Conservation (phyloP, 2,797 vertebrate genomes). For the Rhinichthys osculus region DNA sequence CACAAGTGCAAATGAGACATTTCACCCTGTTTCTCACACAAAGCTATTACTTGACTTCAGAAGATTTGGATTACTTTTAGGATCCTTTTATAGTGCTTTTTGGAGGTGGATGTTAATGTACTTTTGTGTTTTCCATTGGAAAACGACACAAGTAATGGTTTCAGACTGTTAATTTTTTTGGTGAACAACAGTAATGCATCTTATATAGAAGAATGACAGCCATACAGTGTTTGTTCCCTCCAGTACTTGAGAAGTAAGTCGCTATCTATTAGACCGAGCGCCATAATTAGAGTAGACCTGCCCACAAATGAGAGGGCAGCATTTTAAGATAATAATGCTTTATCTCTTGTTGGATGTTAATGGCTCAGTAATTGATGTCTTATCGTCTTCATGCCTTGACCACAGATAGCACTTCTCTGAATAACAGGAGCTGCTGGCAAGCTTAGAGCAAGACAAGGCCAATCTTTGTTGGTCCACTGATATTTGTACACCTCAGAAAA, state of each 20-base stretch:
- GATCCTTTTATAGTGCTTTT: neutral
- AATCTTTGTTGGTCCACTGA: conserved; percentile 28
- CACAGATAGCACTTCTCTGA: conserved; percentile 68
- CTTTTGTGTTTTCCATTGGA: neutral
- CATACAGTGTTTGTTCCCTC: neutral
- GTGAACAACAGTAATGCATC: neutral
- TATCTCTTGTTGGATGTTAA: conserved; percentile 51
- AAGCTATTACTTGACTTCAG: neutral
- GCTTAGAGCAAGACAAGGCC: conserved; percentile 64
- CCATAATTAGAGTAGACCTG: conserved; percentile 9
- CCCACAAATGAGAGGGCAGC: conserved; percentile 40
- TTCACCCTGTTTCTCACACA: neutral
- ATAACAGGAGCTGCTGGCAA: conserved; percentile 70
- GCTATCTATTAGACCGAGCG: neutral
- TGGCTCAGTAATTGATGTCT: conserved; percentile 53
- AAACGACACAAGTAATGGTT: neutral
- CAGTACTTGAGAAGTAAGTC: neutral
- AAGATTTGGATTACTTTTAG: neutral
- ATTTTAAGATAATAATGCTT: conserved; percentile 52
- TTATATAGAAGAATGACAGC: neutral
- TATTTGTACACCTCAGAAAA: conserved; percentile 45
- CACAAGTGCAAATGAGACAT: neutral
- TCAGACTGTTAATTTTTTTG: fast-evolving
- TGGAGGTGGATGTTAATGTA: neutral
- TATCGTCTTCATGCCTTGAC: conserved; percentile 65